Conservation (phyloP, 2,888 invertebrate genomes). For the Lochmaea capreae region DNA sequence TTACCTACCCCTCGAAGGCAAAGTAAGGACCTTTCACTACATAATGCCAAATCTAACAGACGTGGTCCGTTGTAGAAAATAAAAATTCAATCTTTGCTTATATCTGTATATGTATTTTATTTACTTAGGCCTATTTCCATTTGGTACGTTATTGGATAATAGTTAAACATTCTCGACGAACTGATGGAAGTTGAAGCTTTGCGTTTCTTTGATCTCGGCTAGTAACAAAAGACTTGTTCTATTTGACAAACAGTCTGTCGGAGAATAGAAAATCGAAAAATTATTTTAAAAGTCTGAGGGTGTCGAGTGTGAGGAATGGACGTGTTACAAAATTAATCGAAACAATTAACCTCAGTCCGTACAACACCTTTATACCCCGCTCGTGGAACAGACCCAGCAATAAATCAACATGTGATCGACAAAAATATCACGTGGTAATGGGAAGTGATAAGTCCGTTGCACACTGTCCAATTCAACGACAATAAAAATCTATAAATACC, state of each 20-base stretch:
- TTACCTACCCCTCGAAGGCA: neutral
- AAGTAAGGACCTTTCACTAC: neutral
- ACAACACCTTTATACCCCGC: no score
- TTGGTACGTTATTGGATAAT: neutral
- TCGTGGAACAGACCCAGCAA: no score
- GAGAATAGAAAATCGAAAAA: neutral
- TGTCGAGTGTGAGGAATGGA: no score
- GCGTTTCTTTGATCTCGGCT: neutral
- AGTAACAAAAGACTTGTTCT: neutral
- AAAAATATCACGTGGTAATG: no score
- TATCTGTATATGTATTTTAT: neutral
- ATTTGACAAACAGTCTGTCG: neutral
- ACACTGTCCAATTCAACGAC: no score
- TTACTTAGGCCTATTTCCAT: conserved; percentile 3
- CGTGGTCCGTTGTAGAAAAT: neutral
- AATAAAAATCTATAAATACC: no score
- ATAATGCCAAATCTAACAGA: neutral
- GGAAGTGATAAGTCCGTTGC: no score
- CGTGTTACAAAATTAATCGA: no score
- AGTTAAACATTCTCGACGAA: neutral
- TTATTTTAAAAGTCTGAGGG: no score
- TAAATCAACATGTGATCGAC: no score
- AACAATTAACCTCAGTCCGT: no score
- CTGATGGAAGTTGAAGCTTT: neutral
- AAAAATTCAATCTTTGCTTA: conserved; percentile 1